Evolutionary conservation across 2,113 vertebrate species (phyloP).

Genomic region (Pseudorhombus dupliciocellatus): DNA sequence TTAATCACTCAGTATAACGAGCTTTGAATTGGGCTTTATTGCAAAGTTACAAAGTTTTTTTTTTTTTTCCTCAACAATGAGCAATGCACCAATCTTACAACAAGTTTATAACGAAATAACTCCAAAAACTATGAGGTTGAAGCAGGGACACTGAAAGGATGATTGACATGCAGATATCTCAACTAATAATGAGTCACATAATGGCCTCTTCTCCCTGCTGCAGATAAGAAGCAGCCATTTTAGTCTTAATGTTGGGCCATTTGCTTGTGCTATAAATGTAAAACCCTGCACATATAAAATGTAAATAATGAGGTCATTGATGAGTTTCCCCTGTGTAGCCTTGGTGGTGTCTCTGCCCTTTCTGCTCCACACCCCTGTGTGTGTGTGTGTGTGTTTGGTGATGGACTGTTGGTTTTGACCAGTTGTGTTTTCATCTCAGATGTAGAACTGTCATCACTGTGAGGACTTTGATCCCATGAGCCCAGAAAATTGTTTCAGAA

Average conservation of each 20-base stretch:
- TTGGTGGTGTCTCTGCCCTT: background rate
- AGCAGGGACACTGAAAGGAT: background rate
- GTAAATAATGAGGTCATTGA: slow-evolving; percentile 12
- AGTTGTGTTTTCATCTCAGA: too few species aligned
- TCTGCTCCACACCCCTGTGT: background rate
- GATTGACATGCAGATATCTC: slow-evolving; percentile 8
- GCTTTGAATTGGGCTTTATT: background rate
- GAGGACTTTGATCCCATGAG: slow-evolving; percentile 81
- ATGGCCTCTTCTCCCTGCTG: background rate
- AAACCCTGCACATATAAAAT: slow-evolving; percentile 17
- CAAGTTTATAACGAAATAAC: background rate
- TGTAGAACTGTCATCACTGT: slow-evolving; percentile 73
- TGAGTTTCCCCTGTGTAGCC: background rate
- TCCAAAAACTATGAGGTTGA: background rate
- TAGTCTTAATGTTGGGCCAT: slow-evolving; percentile 15
- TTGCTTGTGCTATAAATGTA: slow-evolving; percentile 10
- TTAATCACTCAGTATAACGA: background rate
- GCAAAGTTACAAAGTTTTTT: background rate
- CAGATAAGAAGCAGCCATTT: slow-evolving; percentile 14
- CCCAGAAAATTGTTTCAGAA: slow-evolving; percentile 49
- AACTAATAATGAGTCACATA: slow-evolving; percentile 15
- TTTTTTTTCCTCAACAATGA: background rate
- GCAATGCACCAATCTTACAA: background rate
- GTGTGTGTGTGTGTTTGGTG: background rate
- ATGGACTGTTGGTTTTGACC: slow-evolving; percentile 50